Evolutionary conservation across 1,140 invertebrate genomes (phyloP), one percentile per base, ranked within the genome.

Genomic region (Oscheius sp.): DNA sequence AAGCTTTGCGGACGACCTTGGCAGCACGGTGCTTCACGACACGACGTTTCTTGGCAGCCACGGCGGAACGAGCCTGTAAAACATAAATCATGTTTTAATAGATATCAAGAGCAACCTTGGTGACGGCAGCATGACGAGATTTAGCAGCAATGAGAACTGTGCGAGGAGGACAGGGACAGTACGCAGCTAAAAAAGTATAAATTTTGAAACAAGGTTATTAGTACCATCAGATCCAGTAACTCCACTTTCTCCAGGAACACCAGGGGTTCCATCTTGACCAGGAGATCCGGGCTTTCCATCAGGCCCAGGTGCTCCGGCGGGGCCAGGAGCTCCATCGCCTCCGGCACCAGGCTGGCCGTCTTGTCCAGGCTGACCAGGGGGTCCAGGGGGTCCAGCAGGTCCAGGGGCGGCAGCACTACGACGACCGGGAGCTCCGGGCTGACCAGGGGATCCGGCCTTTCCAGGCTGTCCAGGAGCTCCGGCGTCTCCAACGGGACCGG

Each of bases 221-320:
- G 49, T 26, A 55, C 15, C 49, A 23, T 55, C 49, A 26, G 15
- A 20, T 55, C 49, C 49, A 55, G 49, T 15, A 23, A 26, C 7
- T 10, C 59, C 59, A 7, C 4, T 3, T 31, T 4, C 18, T 46
- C 68, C 68, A 20, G n/a, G 38, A 36, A 29, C 52, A 49, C 68
- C 68, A 34, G 68, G 36, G 26, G 26, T 7, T 26, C 59, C 59
- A 26, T 62, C 32, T 35, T 32, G 10, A 46, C 68, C 68, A 35
- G 68, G 68, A 7, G 58, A 7, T 32, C 68, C 68, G 34, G 68
- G 68, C 28, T 38, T 58, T 62, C 68, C 68, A 62, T 36, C 58
- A 46, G 58, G 68, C 32, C 68, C 68, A 32, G 68, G 68, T n/a
- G 32, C 13, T 7, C 59, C 59, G 34, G 59, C 4, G 3, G 49